Percentiles rank a stretch among this genome's conserved stretches.
Evolutionary conservation across 2,888 invertebrate genomes (phyloP).

Genomic region (Drepana falcataria): DNA sequence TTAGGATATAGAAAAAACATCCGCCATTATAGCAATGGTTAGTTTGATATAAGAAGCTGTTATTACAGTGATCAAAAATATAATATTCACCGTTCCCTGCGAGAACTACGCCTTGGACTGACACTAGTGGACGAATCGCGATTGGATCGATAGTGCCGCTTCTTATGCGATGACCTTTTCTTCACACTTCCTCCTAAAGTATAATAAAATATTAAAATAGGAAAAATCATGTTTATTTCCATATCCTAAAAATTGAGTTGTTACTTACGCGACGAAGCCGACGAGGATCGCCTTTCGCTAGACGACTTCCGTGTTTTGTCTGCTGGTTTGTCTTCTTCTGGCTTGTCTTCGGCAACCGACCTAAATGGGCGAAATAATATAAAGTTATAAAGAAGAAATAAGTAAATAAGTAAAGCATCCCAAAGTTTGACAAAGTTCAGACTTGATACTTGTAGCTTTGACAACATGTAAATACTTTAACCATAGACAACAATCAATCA

Average conservation of each 20-base stretch:
- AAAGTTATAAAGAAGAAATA: too few relatives aligned
- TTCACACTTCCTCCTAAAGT: constrained; percentile 77
- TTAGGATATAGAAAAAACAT: too few relatives aligned
- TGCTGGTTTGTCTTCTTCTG: constrained; percentile 47
- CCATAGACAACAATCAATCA: too few relatives aligned
- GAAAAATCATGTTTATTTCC: not conserved
- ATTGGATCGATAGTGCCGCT: constrained; percentile 92
- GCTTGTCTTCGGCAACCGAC: constrained; percentile 39
- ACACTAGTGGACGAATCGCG: constrained; percentile 86
- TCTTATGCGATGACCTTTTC: constrained; percentile 90
- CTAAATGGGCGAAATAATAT: constrained; percentile 21
- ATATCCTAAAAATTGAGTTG: not conserved
- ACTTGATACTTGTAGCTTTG: too few relatives aligned
- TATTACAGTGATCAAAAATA: constrained; percentile 3
- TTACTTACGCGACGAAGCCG: constrained; percentile 67
- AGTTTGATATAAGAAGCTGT: too few relatives aligned
- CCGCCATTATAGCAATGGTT: too few relatives aligned
- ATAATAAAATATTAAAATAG: too few relatives aligned
- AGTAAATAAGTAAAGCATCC: too few relatives aligned
- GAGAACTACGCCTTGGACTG: constrained; percentile 70
- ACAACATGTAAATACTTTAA: too few relatives aligned
- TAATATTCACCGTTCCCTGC: constrained; percentile 73
- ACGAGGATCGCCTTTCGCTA: constrained; percentile 60
- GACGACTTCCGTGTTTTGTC: constrained; percentile 58
- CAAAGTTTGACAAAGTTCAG: too few relatives aligned